Evolutionary conservation across 2,113 vertebrate genomes (phyloP), one percentile per base, ranked within the genome.

Genomic region (Hemichromis elongatus): DNA sequence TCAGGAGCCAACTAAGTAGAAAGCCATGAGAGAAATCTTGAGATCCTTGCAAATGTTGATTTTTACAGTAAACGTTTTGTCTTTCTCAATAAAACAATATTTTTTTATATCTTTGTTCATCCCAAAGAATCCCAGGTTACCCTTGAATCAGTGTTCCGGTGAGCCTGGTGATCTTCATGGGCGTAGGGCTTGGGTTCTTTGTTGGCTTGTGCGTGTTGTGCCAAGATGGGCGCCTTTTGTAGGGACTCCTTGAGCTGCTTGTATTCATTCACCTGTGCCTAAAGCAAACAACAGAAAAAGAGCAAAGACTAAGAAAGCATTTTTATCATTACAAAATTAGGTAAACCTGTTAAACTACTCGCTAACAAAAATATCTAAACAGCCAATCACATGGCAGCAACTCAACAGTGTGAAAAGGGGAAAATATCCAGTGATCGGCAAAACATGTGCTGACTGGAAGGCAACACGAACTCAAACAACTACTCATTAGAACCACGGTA

Each of bases 201-300:
- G 28, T n/a, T 28, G 8, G 63, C 83, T 70, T 55, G 88, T 13
- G 95, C 96, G 1, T 89, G 3, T 11, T 96, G 95, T 63, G 92
- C 95, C 40, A 95, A 89, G 90, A 94, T 96, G 14, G 97, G 95
- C 81, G 94, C 96, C 90, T 90, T 97, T 88, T 97, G 96, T 45
- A 98, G 95, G 0, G 97, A 96, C 3, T 98, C 97, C 92, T 97
- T 98, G 89, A 99, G 83, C 77, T 98, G 96, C 83, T 97, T 98
- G 93, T 97, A 98, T 88, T 98, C 97, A 80, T 98, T 96, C 81
- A 99, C 97, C 94, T 99, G 98, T 81, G 94, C 96, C 98, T 99
- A 86, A 30, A 84, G 80, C 52, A 59, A 83, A 53, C 84, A 86
- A 83, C 11, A 42, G 18, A 80, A 77, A 6, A 11, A 45, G 28